Evolutionary conservation across 2,888 invertebrate species (phyloP).

Genomic region (Chalcis sispes): DNA sequence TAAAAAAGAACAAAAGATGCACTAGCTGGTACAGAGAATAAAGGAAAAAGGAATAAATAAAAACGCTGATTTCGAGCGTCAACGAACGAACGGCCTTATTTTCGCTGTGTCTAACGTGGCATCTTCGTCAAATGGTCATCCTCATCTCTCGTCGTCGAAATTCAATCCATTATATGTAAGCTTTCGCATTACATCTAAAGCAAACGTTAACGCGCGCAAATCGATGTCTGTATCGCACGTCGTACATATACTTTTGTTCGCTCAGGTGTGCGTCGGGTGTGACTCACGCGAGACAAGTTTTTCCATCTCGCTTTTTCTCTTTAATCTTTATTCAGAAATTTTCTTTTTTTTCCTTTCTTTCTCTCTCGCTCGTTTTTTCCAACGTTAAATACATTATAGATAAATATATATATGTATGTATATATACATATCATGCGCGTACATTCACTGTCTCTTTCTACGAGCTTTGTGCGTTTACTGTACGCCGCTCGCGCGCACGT

Average conservation of each 20-base stretch:
- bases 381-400: too few species aligned
- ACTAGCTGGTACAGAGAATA: too few species aligned
- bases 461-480: slow-evolving; percentile 24
- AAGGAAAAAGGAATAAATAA: too few species aligned
- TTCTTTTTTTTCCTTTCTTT: slow-evolving; percentile 14
- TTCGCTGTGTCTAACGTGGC: too few species aligned
- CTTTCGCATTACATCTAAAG: neutral
- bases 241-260: neutral
- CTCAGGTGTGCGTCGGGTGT: slow-evolving; percentile 36
- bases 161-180: neutral
- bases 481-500: slow-evolving; percentile 36
- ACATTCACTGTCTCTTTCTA: slow-evolving; percentile 11
- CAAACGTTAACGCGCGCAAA: slow-evolving; percentile 15
- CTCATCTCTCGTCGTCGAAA: slow-evolving; percentile 18
- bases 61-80: neutral
- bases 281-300: slow-evolving; percentile 19
- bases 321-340: neutral
- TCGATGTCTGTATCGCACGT: too few species aligned
- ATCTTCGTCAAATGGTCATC: neutral
- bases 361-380: slow-evolving; percentile 22
- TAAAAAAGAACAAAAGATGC: too few species aligned
- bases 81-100: neutral
- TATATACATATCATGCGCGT: slow-evolving; percentile 27
- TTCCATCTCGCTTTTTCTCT: neutral
- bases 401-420: too few species aligned